phyloP scores from a whole-genome alignment of 2,797 vertebrate species.

The Hippocampus kuda region DNA sequence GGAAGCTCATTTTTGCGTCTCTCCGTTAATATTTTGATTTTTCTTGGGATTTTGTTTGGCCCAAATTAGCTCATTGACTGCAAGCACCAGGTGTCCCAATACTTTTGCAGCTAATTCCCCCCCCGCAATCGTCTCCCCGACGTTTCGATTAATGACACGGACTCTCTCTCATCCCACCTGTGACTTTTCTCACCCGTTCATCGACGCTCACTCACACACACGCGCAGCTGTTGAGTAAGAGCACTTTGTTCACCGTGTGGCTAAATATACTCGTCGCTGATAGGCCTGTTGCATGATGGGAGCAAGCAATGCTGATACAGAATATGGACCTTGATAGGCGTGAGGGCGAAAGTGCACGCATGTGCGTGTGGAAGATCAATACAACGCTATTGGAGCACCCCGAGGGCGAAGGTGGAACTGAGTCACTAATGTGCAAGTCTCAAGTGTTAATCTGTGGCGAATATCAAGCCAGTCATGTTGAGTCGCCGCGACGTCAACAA shows the following conservation, averaged over 20 bases:
- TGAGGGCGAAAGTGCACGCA: background rate
- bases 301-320: constrained; percentile 24
- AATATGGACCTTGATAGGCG: constrained; percentile 1
- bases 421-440: no score
- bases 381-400: background rate
- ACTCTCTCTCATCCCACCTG: constrained; percentile 4
- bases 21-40: background rate
- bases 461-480: background rate
- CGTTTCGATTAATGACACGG: background rate
- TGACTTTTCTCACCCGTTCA: constrained; percentile 3
- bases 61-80: no score
- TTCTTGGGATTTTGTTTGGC: background rate
- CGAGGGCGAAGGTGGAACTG: background rate
- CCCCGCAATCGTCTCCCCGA: background rate
- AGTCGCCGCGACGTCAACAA: no score
- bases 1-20: background rate
- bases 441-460: background rate
- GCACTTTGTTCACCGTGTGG: constrained; percentile 42
- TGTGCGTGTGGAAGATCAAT: background rate
- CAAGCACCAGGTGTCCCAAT: background rate
- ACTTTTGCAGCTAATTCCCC: background rate
- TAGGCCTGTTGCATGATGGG: constrained; percentile 27
- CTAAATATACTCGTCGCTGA: constrained; percentile 52
- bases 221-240: constrained; percentile 2
- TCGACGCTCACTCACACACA: constrained; percentile 10